Conservation (phyloP, 1,140 invertebrate genomes). For the Papilio polytes region DNA sequence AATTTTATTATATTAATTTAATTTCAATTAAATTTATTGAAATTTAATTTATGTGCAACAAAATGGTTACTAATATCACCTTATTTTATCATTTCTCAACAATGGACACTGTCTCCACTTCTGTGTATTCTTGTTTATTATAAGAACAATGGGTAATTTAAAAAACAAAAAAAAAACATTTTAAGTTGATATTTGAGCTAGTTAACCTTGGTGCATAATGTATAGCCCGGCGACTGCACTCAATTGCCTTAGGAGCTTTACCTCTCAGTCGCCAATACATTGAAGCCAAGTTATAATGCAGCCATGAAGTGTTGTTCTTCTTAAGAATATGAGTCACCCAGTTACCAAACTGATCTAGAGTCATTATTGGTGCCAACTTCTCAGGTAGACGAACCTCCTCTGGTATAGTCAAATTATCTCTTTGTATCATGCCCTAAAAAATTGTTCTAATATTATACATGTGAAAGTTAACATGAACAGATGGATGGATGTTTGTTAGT, state of each 20-base stretch:
- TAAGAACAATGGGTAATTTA: slow-evolving; percentile 14
- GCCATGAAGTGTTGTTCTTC: slow-evolving; percentile 91
- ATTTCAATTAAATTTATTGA: too few relatives aligned
- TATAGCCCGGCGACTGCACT: slow-evolving; percentile 91
- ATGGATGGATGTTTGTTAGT: too few relatives aligned
- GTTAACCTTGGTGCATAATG: slow-evolving; percentile 90
- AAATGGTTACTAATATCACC: too few relatives aligned
- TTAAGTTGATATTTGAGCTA: slow-evolving; percentile 25
- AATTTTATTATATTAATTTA: too few relatives aligned
- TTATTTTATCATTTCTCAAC: background rate
- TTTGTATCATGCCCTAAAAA: slow-evolving; percentile 85
- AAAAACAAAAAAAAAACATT: slow-evolving; percentile 31
- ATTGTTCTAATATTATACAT: too few relatives aligned
- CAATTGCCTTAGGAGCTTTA: slow-evolving; percentile 90
- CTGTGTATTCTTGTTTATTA: background rate
- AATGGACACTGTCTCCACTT: background rate
- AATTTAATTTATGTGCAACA: too few relatives aligned
- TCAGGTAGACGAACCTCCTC: slow-evolving; percentile 88
- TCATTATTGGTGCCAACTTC: slow-evolving; percentile 86
- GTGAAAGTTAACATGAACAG: too few relatives aligned
- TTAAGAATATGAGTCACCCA: slow-evolving; percentile 86
- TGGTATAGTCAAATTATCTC: slow-evolving; percentile 86
- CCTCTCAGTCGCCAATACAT: slow-evolving; percentile 94
- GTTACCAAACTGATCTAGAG: slow-evolving; percentile 87
- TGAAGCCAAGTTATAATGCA: slow-evolving; percentile 92